Base-by-base conservation (phyloP, 2,888 invertebrate species). In the Chrysina gloriosa region DNA sequence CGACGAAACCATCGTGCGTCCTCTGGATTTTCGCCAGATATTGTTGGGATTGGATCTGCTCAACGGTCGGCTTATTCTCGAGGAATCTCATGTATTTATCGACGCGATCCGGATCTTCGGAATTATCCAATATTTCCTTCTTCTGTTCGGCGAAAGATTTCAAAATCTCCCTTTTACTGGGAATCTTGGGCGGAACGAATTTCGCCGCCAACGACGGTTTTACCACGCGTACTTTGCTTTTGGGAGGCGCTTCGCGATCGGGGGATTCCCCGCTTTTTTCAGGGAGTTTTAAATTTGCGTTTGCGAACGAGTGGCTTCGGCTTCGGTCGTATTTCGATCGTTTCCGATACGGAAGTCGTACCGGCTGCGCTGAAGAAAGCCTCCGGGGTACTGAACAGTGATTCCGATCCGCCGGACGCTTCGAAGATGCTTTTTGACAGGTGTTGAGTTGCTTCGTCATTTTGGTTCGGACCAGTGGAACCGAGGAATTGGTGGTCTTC, bases 101-200 rank as follows among this genome's bases (percentile, higher is more conserved):
- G 3, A 58, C 19, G 5, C 34, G 36, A n/a, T 72, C 63, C 2
- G 70, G 71, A 9, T 72, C 66, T 19, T 67, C 70, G 29, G 61
- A 69, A 4, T 25, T 39, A 25, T 79, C 76, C 19, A 79, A 70
- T 31, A 80, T 54, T 63, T 71, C 74, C 58, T 73, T 71, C 36
- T 78, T 77, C 69, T 81, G 79, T 58, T 78, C 76, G 7, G 66
- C 68, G 56, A 77, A 81, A n/a, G 77, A 78, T 21, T 75, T 69
- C 27, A 72, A 65, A 34, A 81, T 81, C 69, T 80, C 76, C 48
- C 73, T 75, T 25, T 76, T 76, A 2, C 74, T 78, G 2, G 80
- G 68, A 63, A 75, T 76, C 7, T 70, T 72, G 0, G 77, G 77
- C 0, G 77, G 76, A 36, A 74, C 58, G 67, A 77, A 78, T 66